phyloP scores from a whole-genome alignment of 2,113 vertebrate genomes.

The Urocolius indicus region DNA sequence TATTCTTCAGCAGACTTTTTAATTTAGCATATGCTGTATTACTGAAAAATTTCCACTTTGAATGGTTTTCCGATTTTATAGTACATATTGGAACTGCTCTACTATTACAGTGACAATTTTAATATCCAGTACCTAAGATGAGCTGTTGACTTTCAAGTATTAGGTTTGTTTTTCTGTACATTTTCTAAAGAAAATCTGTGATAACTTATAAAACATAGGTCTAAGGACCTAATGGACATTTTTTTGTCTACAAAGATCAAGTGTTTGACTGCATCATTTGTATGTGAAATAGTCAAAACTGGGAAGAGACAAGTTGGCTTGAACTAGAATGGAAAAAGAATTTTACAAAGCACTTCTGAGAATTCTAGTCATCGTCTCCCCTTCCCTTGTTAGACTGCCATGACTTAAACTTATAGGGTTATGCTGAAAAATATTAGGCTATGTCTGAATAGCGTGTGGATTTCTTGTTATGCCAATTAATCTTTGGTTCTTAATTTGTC shows the following conservation, averaged over 20 bases:
- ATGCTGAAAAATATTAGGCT: not conserved
- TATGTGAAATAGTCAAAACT: not conserved
- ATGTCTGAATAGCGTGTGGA: not conserved
- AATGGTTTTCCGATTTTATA: not conserved
- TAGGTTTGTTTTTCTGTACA: not conserved
- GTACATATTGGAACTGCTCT: not conserved
- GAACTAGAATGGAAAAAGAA: not conserved
- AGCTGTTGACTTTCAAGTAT: not conserved
- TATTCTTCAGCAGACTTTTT: not conserved
- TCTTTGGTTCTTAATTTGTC: not conserved
- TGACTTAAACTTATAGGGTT: not conserved
- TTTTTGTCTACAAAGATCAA: not conserved
- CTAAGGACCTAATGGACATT: not conserved
- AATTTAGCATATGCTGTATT: not conserved
- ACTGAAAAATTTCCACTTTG: not conserved
- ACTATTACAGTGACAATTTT: not conserved
- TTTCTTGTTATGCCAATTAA: constrained; percentile 7
- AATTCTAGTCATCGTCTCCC: not conserved
- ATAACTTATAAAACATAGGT: not conserved
- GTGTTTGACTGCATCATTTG: not conserved
- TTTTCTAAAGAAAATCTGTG: not conserved
- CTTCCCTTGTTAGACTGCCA: not conserved
- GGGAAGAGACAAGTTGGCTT: not conserved
- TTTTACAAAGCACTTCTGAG: not conserved
- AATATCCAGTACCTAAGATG: not conserved